Evolutionary conservation across 2,888 invertebrate species (phyloP).

Genomic region (Syrphus vitripennis): DNA sequence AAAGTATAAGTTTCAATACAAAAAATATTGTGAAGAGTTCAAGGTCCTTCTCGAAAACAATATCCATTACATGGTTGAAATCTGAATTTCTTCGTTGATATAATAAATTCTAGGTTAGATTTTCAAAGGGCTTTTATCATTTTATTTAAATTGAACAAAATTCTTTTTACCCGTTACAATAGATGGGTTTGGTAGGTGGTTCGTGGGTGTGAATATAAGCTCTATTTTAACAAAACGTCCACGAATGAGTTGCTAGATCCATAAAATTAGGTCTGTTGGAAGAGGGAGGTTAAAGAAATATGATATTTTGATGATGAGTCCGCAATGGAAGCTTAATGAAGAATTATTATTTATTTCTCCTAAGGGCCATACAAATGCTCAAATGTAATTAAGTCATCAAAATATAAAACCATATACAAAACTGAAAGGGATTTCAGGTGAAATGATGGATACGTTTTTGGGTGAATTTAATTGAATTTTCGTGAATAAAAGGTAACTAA

Average conservation of each 20-base stretch:
- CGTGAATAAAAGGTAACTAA: background rate
- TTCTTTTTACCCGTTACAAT: background rate
- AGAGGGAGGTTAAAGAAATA: background rate
- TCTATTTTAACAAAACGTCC: background rate
- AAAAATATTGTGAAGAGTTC: background rate
- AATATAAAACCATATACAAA: background rate
- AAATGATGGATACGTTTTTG: slow-evolving; percentile 22
- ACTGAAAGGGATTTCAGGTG: background rate
- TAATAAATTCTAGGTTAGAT: background rate
- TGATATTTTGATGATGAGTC: slow-evolving; percentile 27
- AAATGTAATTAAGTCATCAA: slow-evolving; percentile 50
- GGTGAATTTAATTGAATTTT: slow-evolving; percentile 26
- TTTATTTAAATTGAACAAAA: background rate
- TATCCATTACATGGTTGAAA: background rate
- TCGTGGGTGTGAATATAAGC: background rate
- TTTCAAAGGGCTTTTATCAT: background rate
- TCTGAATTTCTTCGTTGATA: slow-evolving; percentile 10
- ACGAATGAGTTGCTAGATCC: slow-evolving; percentile 20
- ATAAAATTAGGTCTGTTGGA: background rate
- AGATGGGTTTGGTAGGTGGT: background rate
- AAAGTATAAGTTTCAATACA: background rate
- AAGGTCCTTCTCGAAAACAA: background rate
- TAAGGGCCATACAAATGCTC: background rate
- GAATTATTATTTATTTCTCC: slow-evolving; percentile 44
- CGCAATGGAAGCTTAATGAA: slow-evolving; percentile 43